Evolutionary conservation across 2,888 invertebrate genomes (phyloP).

Genomic region (Harpalus rubripes): DNA sequence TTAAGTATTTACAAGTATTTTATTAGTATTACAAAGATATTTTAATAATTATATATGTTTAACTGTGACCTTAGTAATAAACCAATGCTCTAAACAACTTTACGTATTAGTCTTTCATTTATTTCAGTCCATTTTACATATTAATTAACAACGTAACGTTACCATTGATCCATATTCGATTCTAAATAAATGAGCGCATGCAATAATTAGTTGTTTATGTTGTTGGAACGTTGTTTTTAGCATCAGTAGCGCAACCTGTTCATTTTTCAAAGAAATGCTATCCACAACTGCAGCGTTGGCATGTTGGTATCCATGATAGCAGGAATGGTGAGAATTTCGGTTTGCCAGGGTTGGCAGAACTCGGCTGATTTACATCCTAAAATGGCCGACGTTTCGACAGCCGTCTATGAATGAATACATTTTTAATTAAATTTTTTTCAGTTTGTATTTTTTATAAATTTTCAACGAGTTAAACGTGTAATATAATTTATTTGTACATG

Average conservation of each 20-base stretch:
- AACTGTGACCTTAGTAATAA: constrained; percentile 69
- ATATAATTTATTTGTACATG: constrained; percentile 62
- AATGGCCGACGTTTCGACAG: constrained; percentile 67
- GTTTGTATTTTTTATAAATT: constrained; percentile 67
- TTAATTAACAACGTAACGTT: background rate
- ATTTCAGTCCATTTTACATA: constrained; percentile 1
- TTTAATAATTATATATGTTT: constrained; percentile 69
- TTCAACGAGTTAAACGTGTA: constrained; percentile 63
- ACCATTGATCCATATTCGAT: too few species aligned
- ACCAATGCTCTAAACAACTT: constrained; percentile 65
- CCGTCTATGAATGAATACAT: constrained; percentile 67
- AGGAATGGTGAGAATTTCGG: background rate
- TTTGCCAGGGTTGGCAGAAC: constrained; percentile 55
- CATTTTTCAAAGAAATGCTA: background rate
- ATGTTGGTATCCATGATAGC: constrained; percentile 9
- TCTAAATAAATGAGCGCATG: background rate
- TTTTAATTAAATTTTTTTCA: constrained; percentile 67
- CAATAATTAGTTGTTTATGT: background rate
- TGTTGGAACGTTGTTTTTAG: background rate
- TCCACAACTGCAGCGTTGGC: constrained; percentile 1
- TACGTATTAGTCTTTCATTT: constrained; percentile 45
- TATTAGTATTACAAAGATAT: constrained; percentile 75
- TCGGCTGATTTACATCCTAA: constrained; percentile 64
- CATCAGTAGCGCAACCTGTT: constrained; percentile 29
- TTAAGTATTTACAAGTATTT: constrained; percentile 77